Evolutionary conservation across 2,888 invertebrate species (phyloP).

Genomic region (Netelia melanura): DNA sequence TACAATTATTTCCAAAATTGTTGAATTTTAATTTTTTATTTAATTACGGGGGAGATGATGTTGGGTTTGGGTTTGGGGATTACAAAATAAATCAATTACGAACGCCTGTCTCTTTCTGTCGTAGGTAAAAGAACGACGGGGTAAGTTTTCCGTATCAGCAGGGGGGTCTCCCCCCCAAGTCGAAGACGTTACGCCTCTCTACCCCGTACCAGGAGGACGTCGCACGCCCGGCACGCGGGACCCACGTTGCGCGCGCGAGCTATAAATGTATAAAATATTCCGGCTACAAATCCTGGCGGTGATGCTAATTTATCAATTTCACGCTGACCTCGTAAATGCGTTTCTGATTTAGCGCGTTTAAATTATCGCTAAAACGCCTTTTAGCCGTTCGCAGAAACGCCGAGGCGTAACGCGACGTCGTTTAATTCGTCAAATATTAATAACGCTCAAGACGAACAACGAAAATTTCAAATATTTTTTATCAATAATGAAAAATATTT

Average conservation of each 20-base stretch:
- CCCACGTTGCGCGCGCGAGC: conserved; percentile 66
- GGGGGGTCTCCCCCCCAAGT: conserved; percentile 61
- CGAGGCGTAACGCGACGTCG: neutral
- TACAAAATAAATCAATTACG: conserved; percentile 66
- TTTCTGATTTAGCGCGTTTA: conserved; percentile 82
- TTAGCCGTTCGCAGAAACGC: conserved; percentile 71
- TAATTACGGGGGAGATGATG: too few species aligned
- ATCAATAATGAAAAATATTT: too few species aligned
- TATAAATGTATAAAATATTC: conserved; percentile 77
- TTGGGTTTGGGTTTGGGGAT: too few species aligned
- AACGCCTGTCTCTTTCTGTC: conserved; percentile 62
- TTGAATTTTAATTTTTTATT: too few species aligned
- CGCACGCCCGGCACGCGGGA: conserved; percentile 54
- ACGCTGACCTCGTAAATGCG: conserved; percentile 81
- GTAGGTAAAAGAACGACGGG: neutral
- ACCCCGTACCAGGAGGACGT: conserved; percentile 4
- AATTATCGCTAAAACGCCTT: conserved; percentile 82
- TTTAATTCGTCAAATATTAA: neutral
- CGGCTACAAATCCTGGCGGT: conserved; percentile 81
- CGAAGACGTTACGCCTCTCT: neutral
- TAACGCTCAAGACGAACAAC: too few species aligned
- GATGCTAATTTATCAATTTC: conserved; percentile 83
- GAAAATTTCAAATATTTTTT: too few species aligned
- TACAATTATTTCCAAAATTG: too few species aligned
- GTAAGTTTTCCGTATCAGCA: conserved; percentile 75